Conservation (phyloP, 2,113 vertebrate species). For the Pelecanoides urinatrix region DNA sequence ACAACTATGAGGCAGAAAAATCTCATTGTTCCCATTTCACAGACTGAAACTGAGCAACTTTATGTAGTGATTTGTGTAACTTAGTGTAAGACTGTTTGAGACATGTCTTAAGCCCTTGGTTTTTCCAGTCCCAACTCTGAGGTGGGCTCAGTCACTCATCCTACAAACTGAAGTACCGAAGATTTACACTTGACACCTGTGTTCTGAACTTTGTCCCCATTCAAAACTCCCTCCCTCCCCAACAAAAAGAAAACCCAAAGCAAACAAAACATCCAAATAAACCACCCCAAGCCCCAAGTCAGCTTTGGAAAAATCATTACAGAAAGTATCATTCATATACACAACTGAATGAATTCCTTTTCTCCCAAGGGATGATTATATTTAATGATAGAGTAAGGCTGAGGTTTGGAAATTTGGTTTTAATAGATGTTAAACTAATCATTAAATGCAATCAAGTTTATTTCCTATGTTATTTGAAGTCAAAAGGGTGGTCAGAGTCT, state of each 20-base stretch:
- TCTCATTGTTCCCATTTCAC: neutral
- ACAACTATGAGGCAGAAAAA: neutral
- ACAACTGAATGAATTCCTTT: slow-evolving; percentile 12
- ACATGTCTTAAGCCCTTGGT: neutral
- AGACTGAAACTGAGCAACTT: neutral
- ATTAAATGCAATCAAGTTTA: slow-evolving; percentile 1
- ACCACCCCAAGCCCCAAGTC: neutral
- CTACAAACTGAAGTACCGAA: neutral
- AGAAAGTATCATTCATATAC: neutral
- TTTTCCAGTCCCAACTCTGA: neutral
- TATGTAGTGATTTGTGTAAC: neutral
- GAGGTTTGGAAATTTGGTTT: slow-evolving; percentile 24
- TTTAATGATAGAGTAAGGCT: neutral
- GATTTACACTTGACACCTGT: neutral
- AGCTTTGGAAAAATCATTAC: slow-evolving; percentile 30
- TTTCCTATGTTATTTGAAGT: slow-evolving; percentile 10
- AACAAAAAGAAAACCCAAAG: neutral
- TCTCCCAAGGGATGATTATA: neutral
- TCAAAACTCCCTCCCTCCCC: neutral
- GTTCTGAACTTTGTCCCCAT: neutral
- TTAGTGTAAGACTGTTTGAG: neutral
- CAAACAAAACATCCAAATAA: neutral
- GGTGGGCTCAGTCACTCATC: neutral
- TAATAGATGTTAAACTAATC: slow-evolving; percentile 29
- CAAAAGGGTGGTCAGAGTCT: neutral